Conservation (phyloP, 2,113 vertebrate species). For the Ondatra zibethicus region DNA sequence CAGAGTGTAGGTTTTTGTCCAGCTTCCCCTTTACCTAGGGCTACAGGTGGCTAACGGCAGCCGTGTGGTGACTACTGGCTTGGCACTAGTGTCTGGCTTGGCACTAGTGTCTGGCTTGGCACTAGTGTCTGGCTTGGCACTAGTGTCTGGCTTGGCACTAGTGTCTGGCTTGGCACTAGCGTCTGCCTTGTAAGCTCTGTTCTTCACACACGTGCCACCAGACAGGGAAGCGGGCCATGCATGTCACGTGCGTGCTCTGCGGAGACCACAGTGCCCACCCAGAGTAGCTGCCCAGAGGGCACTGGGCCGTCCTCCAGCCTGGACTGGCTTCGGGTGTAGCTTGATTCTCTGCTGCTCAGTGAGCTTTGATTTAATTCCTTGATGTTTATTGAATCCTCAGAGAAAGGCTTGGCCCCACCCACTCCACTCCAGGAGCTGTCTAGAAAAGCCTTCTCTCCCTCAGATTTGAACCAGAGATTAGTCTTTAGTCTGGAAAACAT, state of each 20-base stretch:
- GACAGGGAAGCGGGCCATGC: not conserved
- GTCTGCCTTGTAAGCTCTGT: not conserved
- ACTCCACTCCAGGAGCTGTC: slow-evolving; percentile 65
- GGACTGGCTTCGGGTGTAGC: not conserved
- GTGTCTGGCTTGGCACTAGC: not conserved
- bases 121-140: not conserved
- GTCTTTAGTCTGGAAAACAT: slow-evolving; percentile 52
- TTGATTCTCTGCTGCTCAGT: not conserved
- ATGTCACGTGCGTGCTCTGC: not conserved
- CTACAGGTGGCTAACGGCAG: not conserved
- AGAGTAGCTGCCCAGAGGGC: not conserved
- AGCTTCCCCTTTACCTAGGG: not conserved
- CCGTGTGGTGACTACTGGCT: not conserved
- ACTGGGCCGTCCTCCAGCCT: not conserved
- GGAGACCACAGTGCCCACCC: not conserved
- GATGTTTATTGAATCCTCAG: not conserved
- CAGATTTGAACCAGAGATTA: slow-evolving; percentile 66
- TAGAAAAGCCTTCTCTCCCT: slow-evolving; percentile 55
- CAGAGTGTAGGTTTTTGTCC: not conserved
- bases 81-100: not conserved
- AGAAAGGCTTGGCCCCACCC: slow-evolving; percentile 8
- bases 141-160: not conserved
- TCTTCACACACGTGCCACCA: not conserved
- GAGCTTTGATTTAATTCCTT: not conserved
- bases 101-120: not conserved